A percentile compares a stretch with the other conserved stretches of the same genome.
Evolutionary conservation across 2,888 invertebrate species (phyloP).

Genomic region (Pemphredon lugubris): DNA sequence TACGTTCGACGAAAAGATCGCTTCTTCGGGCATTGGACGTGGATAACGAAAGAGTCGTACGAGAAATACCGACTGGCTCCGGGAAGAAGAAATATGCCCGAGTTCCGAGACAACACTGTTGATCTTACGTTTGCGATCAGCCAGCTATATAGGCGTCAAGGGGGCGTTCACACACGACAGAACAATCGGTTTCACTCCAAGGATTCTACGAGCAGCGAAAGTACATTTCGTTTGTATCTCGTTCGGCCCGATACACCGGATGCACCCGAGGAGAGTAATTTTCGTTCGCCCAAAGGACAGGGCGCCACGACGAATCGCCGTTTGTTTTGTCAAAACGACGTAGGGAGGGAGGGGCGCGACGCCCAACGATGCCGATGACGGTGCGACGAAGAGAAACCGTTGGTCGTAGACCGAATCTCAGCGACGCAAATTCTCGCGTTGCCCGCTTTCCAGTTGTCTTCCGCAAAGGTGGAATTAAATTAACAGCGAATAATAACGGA

Average conservation of each 20-base stretch:
- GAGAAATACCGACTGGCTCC: too few relatives aligned
- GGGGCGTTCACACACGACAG: constrained; percentile 74
- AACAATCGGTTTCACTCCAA: constrained; percentile 79
- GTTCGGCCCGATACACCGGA: constrained; percentile 74
- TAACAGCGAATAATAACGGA: background rate
- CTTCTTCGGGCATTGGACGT: too few relatives aligned
- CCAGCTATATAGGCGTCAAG: constrained; percentile 75
- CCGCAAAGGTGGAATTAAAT: background rate
- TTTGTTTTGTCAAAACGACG: constrained; percentile 46
- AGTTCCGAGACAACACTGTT: constrained; percentile 71
- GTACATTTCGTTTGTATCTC: constrained; percentile 62
- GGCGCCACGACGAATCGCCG: constrained; percentile 8
- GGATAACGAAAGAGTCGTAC: too few relatives aligned
- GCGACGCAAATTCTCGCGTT: too few relatives aligned
- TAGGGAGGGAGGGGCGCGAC: too few relatives aligned
- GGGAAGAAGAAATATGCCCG: constrained; percentile 34
- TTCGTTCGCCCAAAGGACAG: constrained; percentile 50
- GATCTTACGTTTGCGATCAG: constrained; percentile 58
- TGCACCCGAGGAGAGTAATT: constrained; percentile 71
- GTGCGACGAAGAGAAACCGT: too few relatives aligned
- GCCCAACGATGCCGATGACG: too few relatives aligned
- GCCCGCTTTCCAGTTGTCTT: too few relatives aligned
- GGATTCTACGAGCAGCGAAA: constrained; percentile 76
- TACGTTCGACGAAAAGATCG: too few relatives aligned
- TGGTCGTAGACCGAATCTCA: too few relatives aligned